These are phyloP conservation scores for Caenorhabditis elegans DNA, from an alignment of 1,140 invertebrate genomes.

Conservation along the genomic window WBcel235 BX284603.4:9354501-9355000, in stretches of 20 bases:
- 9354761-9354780: constrained; percentile 64
- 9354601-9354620: too few relatives aligned
- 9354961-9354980: too few relatives aligned
- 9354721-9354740: neutral
- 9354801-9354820: constrained; percentile 48
- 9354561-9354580: neutral
- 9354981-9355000: too few relatives aligned
- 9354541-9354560: neutral
- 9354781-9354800: constrained; percentile 56
- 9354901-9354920: constrained; percentile 61
- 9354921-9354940: constrained; percentile 63
- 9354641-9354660: neutral
- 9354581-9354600: constrained; percentile 22
- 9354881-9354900: constrained; percentile 66
- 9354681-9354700: constrained; percentile 49
- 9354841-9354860: constrained; percentile 51
- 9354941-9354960: constrained; percentile 55
- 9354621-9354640: neutral
- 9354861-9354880: constrained; percentile 65
- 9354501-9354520: too few relatives aligned
- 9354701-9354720: constrained; percentile 47
- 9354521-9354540: too few relatives aligned
- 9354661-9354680: constrained; percentile 53
- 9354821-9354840: too few relatives aligned
- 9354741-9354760: constrained; percentile 41